A percentile compares a stretch with the other conserved stretches of the same genome.
These are phyloP conservation scores for Geophilus truncorum DNA, from an alignment of 2,888 invertebrate species.

Conservation along the genomic window DNA sequence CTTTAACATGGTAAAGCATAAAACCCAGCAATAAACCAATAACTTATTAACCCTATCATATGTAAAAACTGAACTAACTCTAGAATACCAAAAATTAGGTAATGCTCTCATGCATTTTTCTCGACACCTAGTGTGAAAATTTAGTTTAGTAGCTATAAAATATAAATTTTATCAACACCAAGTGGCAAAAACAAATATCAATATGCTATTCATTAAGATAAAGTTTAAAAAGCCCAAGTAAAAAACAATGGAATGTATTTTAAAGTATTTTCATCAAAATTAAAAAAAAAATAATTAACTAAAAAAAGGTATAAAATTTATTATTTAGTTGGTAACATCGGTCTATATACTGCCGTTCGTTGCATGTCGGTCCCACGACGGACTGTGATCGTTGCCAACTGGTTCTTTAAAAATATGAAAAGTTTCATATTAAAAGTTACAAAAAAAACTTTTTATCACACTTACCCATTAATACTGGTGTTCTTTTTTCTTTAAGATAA, in stretches of 20 bases:
- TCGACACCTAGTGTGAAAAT: too few species aligned
- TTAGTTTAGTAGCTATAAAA: too few species aligned
- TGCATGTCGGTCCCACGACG: neutral
- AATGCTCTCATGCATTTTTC: too few species aligned
- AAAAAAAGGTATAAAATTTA: neutral
- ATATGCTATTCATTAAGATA: neutral
- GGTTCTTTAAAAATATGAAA: neutral
- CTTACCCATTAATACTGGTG: conserved; percentile 37
- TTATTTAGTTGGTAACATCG: conserved; percentile 31
- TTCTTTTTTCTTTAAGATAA: conserved; percentile 34
- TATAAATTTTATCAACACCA: too few species aligned
- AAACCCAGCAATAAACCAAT: too few species aligned
- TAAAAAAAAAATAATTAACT: neutral
- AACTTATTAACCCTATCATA: too few species aligned
- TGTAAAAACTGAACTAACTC: too few species aligned
- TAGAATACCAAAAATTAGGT: too few species aligned
- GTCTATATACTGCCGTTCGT: conserved; percentile 34
- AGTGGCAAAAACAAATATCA: too few species aligned
- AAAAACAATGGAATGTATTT: neutral
- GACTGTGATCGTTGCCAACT: neutral
- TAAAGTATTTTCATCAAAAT: neutral
- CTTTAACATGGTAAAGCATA: too few species aligned
- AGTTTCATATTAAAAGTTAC: neutral
- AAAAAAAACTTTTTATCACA: neutral
- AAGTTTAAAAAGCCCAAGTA: too few species aligned